These are phyloP conservation scores for Dromas ardeola DNA, from an alignment of 2,113 vertebrate genomes.

Conservation along the genomic window DNA sequence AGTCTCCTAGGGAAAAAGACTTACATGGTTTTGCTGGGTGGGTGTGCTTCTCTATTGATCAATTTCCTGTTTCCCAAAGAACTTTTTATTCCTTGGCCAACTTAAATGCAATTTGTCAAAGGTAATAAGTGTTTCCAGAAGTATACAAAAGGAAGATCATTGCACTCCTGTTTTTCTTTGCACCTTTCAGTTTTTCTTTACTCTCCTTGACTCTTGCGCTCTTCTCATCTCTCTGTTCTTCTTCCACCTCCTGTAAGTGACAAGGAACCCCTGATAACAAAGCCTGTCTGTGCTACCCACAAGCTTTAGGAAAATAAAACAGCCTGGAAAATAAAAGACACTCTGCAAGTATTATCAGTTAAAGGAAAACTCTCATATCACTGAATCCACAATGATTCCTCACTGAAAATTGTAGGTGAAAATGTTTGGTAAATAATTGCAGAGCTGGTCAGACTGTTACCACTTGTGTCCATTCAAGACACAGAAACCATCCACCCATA, in stretches of 20 bases:
- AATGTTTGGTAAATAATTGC: neutral
- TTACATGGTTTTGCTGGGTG: fast-evolving
- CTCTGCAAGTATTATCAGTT: neutral
- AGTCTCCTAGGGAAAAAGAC: neutral
- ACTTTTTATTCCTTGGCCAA: neutral
- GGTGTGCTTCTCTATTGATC: neutral
- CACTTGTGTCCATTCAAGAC: neutral
- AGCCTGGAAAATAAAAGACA: neutral
- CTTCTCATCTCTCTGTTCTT: neutral
- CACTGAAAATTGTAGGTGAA: neutral
- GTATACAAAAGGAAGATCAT: neutral
- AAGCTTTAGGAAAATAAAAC: neutral
- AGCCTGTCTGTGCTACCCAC: neutral
- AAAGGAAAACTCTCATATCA: neutral
- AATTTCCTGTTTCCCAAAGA: neutral
- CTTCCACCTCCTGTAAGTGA: neutral
- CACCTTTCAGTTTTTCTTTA: neutral
- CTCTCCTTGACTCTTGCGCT: neutral
- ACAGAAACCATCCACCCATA: neutral
- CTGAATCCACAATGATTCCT: neutral
- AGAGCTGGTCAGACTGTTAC: neutral
- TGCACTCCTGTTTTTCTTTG: neutral
- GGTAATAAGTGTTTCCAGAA: neutral
- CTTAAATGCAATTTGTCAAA: neutral
- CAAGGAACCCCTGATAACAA: neutral